A percentile compares a stretch with the other conserved stretches of the same genome.
These are phyloP conservation scores for Felis chaus DNA, from an alignment of 2,113 vertebrate genomes.

Conservation along the genomic window DNA sequence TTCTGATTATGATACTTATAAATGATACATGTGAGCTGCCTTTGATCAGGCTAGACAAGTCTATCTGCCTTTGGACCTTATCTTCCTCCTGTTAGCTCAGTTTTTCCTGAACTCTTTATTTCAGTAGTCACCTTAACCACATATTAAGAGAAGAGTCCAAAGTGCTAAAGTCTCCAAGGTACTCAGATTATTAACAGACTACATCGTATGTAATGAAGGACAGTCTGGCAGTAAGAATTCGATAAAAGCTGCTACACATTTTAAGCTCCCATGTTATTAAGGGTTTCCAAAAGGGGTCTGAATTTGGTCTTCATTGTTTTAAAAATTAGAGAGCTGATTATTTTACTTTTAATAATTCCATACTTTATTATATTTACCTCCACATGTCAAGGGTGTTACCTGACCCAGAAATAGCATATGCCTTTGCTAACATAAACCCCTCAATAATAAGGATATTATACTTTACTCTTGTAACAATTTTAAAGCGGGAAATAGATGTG, in stretches of 20 bases:
- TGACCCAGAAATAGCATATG: neutral
- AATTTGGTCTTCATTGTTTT: neutral
- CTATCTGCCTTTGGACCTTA: neutral
- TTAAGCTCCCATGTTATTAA: neutral
- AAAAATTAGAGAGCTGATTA: neutral
- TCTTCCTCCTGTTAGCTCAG: neutral
- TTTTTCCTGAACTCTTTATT: neutral
- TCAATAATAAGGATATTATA: neutral
- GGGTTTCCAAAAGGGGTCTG: neutral
- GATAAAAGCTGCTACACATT: neutral
- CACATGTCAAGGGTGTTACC: neutral
- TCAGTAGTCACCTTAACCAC: neutral
- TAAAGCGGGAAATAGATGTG: neutral
- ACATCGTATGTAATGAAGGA: neutral
- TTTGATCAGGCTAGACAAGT: neutral
- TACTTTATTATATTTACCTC: neutral
- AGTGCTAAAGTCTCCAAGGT: neutral
- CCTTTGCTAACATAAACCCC: neutral
- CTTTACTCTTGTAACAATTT: neutral
- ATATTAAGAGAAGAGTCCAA: neutral
- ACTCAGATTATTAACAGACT: neutral
- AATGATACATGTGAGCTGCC: neutral
- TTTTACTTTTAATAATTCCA: slow-evolving; percentile 5
- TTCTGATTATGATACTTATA: neutral
- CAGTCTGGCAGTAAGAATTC: neutral